Percentiles rank a stretch among this genome's conserved stretches.
phyloP scores from a whole-genome alignment of 2,797 vertebrate genomes.

The Gallirallus australis region DNA sequence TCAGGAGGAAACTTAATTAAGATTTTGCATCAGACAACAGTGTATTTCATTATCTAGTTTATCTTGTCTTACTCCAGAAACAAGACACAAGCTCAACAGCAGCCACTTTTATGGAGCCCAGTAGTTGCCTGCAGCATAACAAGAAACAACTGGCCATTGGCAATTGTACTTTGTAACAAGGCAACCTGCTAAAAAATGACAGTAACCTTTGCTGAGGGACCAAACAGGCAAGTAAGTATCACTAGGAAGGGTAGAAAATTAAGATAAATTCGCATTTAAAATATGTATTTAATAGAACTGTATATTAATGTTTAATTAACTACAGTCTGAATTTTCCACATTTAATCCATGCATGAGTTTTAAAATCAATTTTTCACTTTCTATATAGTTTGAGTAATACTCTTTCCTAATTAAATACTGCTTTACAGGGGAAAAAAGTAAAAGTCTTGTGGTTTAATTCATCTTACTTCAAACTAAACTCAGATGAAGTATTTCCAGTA shows the following conservation, averaged over 20 bases:
- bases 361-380: not conserved
- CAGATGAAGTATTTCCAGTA: not conserved
- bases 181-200: not conserved
- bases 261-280: not conserved
- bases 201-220: not conserved
- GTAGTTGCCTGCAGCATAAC: not conserved
- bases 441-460: not conserved
- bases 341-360: not conserved
- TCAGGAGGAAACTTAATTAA: constrained; percentile 40
- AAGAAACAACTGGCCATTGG: not conserved
- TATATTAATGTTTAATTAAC: not conserved
- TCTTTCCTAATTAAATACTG: not conserved
- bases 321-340: not conserved
- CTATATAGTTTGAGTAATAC: not conserved
- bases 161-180: not conserved
- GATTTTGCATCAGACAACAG: not conserved
- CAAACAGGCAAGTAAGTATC: not conserved
- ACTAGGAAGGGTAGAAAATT: not conserved
- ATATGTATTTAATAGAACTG: not conserved
- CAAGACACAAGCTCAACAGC: not conserved
- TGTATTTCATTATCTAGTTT: not conserved
- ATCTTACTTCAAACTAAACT: not conserved
- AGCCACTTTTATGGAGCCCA: not conserved
- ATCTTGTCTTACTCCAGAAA: not conserved
- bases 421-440: not conserved